Evolutionary conservation across 1,140 invertebrate genomes (phyloP), one percentile per base, ranked within the genome.

Genomic region (Tribolium madens): DNA sequence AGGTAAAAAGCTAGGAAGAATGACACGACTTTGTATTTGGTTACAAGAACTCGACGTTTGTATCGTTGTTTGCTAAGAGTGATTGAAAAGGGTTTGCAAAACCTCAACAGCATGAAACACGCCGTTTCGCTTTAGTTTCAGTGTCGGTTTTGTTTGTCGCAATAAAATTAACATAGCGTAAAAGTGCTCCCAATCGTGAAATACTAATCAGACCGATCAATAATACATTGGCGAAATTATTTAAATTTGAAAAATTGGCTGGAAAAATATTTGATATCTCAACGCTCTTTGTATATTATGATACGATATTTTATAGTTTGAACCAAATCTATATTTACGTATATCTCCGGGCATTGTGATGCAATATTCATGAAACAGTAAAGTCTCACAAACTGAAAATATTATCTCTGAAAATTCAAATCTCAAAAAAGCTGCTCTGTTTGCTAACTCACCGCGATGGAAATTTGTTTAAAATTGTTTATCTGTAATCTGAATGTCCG

Each of bases 21-120:
- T 18, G 17, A 0, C 52, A 6, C 7, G 18, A 18, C 10, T 57
- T n/a, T 21, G 10, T 57, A 4, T 47, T 4, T 47, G 50, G n/a
- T 14, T 15, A 21, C 52, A 26, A 18, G 52, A 57, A 57, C 4
- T 57, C 18, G 15, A n/a, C 17, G 15, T 10, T 26, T 57, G 17
- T 57, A 57, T 57, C 52, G 17, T 14, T 57, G 52, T 57, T 57
- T 57, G 52, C 21, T 18, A 3, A 57, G 17, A 57, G 17, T 57
- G 52, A 57, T 57, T 57, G 52, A 57, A 57, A 57, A 57, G 52
- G 52, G 52, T 57, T 57, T 57, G 52, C 18, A 18, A 57, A 42
- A 57, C 17, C 52, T 10, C 2, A 18, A n/a, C 13, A 57, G 52
- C 52, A 57, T 57, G 52, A 57, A 57, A 57, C 52, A 26, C 13